Base-by-base conservation (phyloP, 2,113 vertebrate species). In the Myocastor coypus region DNA sequence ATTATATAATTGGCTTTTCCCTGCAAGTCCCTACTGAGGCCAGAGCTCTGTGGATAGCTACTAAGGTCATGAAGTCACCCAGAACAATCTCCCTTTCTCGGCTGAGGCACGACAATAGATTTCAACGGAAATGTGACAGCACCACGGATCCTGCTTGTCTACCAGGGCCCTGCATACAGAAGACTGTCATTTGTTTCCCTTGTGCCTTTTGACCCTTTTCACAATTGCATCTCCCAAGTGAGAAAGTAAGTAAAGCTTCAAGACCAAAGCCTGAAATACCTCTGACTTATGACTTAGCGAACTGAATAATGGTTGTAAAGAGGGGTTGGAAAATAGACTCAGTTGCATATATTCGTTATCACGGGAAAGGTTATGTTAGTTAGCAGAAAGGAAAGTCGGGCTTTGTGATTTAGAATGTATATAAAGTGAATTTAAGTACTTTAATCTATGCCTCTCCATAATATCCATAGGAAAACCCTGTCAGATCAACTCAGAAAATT, bases 131-230 rank as follows among this genome's bases (percentile, higher is more conserved):
- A 92, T 73, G 37, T 87, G 78, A 80, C 40, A 63, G 57, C 63
- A 59, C 75, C 73, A 59, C 46, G 50, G 14, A 61, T 96, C 89
- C 91, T 63, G 80, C 88, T 73, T 92, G 61, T 63, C 83, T 91
- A 77, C 80, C 82, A 75, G 71, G 96, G 94, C 77, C 84, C 89
- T 83, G 19, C n/a, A 42, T 80, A n/a, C 59, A 88, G 46, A 94
- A 91, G 0, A 75, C 63, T 57, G 81, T 59, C 55, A 80, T 42
- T 71, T 95, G 66, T 87, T 96, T 96, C 66, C 71, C 77, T 92
- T 95, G 83, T 59, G 32, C 30, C 57, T 84, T 78, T 32, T 32
- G 55, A 40, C 42, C 68, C 82, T 71, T 83, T 80, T 84, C 80
- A 22, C 52, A n/a, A 63, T 20, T 91, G 46, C 50, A 94, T 96